Evolutionary conservation across 2,888 invertebrate species (phyloP).

Genomic region (Luffia ferchaultella): DNA sequence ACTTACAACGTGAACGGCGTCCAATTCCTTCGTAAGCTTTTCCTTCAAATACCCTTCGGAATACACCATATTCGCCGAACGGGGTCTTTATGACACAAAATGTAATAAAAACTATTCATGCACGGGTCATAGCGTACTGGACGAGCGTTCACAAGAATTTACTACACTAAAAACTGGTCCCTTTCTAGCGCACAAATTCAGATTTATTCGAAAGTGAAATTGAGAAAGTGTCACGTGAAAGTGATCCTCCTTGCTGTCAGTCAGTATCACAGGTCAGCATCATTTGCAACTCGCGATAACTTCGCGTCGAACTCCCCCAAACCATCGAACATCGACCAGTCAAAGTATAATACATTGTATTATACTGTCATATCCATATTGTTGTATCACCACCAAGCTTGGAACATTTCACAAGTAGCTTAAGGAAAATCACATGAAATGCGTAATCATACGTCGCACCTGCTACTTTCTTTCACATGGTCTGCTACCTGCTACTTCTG

Average conservation of each 20-base stretch:
- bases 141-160: conserved; percentile 28
- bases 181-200: conserved; percentile 26
- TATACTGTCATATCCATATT: no score
- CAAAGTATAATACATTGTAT: no score
- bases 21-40: conserved; percentile 72
- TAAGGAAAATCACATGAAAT: no score
- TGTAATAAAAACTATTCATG: conserved; percentile 20
- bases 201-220: conserved; percentile 46
- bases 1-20: conserved; percentile 77
- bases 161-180: conserved; percentile 25
- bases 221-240: conserved; percentile 46
- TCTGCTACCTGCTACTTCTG: no score
- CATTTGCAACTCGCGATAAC: conserved; percentile 32
- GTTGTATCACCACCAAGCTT: no score
- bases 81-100: conserved; percentile 33
- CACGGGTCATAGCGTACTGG: conserved; percentile 29
- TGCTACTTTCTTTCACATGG: no score
- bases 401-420: no score
- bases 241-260: conserved; percentile 27
- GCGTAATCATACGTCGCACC: no score
- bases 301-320: conserved; percentile 4
- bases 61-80: conserved; percentile 67
- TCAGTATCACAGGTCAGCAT: no score
- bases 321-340: no score
- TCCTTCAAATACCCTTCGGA: conserved; percentile 71